A percentile compares a stretch with the other conserved stretches of the same genome.
phyloP scores from a whole-genome alignment of 1,140 invertebrate genomes.

The Frieseomelitta varia region DNA sequence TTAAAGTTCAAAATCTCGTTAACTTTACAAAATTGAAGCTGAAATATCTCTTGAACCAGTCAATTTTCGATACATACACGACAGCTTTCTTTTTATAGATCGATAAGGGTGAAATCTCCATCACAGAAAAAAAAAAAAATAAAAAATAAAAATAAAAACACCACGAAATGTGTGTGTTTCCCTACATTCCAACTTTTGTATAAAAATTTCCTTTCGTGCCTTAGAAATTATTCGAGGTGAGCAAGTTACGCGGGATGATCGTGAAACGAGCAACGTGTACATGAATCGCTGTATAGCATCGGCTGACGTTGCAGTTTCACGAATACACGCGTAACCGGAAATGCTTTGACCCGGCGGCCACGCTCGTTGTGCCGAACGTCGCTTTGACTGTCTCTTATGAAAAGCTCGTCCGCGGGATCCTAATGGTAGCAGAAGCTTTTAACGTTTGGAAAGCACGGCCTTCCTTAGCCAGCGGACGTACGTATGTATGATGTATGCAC shows the following conservation, averaged over 20 bases:
- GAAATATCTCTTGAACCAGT: too few species aligned
- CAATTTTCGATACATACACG: too few species aligned
- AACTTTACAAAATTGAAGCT: too few species aligned
- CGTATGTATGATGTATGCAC: background rate
- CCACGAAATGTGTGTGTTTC: too few species aligned
- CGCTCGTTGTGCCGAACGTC: background rate
- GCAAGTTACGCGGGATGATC: background rate
- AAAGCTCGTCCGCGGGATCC: background rate
- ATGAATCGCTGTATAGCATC: background rate
- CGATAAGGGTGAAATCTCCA: too few species aligned
- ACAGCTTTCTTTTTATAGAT: too few species aligned
- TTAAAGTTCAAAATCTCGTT: too few species aligned
- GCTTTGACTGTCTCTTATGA: constrained; percentile 11
- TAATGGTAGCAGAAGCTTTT: constrained; percentile 20
- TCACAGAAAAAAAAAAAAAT: too few species aligned
- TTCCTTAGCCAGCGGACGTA: background rate
- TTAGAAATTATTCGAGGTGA: too few species aligned
- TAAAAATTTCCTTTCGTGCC: too few species aligned
- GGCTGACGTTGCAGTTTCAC: background rate
- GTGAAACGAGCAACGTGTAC: background rate
- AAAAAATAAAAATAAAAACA: too few species aligned
- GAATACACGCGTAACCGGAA: background rate
- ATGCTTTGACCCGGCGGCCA: constrained; percentile 21
- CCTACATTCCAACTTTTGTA: too few species aligned
- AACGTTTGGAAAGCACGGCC: background rate